A percentile compares a stretch with the other conserved stretches of the same genome.
These are phyloP conservation scores for Apis florea DNA, from an alignment of 1,140 invertebrate genomes.

Conservation along the genomic window DNA sequence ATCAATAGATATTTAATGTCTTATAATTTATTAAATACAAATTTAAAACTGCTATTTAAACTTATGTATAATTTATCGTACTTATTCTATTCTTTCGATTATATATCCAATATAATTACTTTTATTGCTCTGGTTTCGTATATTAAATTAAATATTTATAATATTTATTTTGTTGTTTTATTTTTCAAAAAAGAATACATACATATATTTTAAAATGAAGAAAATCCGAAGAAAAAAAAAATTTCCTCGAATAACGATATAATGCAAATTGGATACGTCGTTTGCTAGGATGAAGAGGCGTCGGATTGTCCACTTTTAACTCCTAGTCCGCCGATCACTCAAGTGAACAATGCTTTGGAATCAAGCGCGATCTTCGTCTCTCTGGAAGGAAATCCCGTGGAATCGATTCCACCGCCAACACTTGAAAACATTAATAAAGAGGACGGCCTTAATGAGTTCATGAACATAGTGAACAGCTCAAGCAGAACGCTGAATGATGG, in stretches of 20 bases:
- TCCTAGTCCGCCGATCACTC: slow-evolving; percentile 72
- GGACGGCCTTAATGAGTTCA: slow-evolving; percentile 75
- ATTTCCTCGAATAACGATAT: neutral
- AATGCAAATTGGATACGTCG: neutral
- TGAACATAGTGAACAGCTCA: slow-evolving; percentile 78
- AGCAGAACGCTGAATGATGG: slow-evolving; percentile 75
- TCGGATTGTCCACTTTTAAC: slow-evolving; percentile 80
- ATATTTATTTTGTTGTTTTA: neutral
- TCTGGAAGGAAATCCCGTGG: slow-evolving; percentile 68
- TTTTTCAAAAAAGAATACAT: neutral
- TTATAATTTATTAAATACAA: no score
- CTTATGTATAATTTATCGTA: no score
- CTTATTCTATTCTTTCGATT: no score
- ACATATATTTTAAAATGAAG: neutral
- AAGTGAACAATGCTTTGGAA: slow-evolving; percentile 53
- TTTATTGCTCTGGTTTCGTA: neutral
- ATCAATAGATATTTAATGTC: no score
- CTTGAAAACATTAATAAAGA: slow-evolving; percentile 75
- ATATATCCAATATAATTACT: neutral
- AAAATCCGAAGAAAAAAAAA: neutral
- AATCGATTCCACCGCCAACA: slow-evolving; percentile 67
- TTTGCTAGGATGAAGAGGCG: slow-evolving; percentile 76
- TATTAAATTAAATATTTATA: neutral
- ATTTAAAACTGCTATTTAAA: no score
- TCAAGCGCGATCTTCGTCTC: slow-evolving; percentile 65